Conservation (phyloP, 2,113 vertebrate species). For the Gallinago media region DNA sequence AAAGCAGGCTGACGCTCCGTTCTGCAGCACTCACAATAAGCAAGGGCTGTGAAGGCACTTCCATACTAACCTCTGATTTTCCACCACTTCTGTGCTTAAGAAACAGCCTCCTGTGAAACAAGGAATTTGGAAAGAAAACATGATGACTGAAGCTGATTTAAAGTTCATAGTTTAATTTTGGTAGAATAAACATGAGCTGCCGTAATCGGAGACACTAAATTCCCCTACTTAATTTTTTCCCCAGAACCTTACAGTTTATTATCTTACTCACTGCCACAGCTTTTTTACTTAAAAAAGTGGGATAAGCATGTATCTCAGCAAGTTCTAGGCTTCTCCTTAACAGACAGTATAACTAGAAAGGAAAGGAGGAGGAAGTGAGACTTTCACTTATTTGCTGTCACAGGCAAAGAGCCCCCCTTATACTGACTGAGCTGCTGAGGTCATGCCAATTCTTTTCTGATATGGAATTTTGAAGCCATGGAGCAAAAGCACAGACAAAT, state of each 20-base stretch:
- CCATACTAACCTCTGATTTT: not conserved
- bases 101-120: not conserved
- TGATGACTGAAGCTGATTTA: not conserved
- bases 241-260: not conserved
- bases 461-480: not conserved
- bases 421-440: not conserved
- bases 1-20: not conserved
- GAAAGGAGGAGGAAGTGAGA: not conserved
- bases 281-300: not conserved
- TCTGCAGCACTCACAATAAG: not conserved
- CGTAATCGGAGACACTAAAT: not conserved
- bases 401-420: not conserved
- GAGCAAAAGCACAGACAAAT: not conserved
- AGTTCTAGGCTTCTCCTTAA: not conserved
- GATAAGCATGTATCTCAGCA: not conserved
- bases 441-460: not conserved
- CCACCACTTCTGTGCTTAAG: not conserved
- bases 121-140: not conserved
- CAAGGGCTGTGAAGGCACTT: not conserved
- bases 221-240: not conserved
- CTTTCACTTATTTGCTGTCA: not conserved
- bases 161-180: not conserved
- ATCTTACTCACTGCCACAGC: not conserved
- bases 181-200: not conserved
- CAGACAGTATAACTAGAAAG: rapidly evolving